These are phyloP conservation scores for Mohoua ochrocephala DNA, from an alignment of 2,113 vertebrate genomes.

Conservation along the genomic window DNA sequence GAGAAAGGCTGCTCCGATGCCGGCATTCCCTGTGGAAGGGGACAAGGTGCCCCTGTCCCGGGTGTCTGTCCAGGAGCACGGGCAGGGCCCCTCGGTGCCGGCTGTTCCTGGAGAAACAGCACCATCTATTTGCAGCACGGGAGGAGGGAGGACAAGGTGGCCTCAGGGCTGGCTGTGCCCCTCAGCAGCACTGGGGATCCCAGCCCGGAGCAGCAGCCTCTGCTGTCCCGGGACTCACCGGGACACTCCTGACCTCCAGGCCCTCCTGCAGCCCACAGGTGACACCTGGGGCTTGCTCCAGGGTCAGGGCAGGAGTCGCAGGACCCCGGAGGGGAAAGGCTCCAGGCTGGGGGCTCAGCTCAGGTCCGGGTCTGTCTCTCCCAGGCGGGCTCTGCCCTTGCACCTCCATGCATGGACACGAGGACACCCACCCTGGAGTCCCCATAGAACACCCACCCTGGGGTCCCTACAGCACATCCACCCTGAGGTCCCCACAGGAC, in stretches of 20 bases:
- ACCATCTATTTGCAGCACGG: background rate
- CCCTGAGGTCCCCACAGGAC: background rate
- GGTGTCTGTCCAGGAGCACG: background rate
- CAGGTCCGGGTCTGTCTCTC: background rate
- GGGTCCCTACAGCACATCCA: no score
- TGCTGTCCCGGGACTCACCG: background rate
- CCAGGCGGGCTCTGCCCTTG: background rate
- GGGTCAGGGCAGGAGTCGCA: background rate
- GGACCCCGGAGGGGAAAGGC: background rate
- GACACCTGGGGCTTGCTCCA: background rate
- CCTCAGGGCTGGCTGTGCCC: fast-evolving
- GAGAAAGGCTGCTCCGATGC: background rate
- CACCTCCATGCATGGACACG: fast-evolving
- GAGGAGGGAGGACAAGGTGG: fast-evolving
- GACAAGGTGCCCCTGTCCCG: background rate
- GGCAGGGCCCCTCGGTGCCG: background rate
- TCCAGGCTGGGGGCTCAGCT: background rate
- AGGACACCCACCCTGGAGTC: background rate
- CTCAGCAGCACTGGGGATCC: background rate
- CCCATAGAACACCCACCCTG: background rate
- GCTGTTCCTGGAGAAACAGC: background rate
- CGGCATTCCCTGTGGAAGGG: fast-evolving
- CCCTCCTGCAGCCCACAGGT: background rate
- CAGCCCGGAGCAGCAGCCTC: background rate
- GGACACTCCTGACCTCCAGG: background rate